Evolutionary conservation across 2,113 vertebrate species (phyloP).

Genomic region (Corythoichthys intestinalis): DNA sequence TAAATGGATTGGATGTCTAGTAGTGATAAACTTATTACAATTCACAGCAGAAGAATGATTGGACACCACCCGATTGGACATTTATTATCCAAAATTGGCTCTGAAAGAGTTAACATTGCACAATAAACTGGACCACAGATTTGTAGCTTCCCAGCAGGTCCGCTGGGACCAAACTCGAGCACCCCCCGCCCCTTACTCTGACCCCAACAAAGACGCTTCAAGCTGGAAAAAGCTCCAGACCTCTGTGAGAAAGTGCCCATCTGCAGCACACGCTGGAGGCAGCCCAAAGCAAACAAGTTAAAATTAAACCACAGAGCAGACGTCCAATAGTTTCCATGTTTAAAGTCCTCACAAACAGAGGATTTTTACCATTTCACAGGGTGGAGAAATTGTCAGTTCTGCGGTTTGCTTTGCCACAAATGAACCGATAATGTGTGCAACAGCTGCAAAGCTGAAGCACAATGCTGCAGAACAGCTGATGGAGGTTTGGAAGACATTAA

Average conservation of each 20-base stretch:
- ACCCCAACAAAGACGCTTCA: slow-evolving; percentile 17
- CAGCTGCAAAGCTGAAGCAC: slow-evolving; percentile 21
- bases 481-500: slow-evolving; percentile 2
- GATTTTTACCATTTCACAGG: slow-evolving; percentile 61
- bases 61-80: too few species aligned
- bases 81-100: too few species aligned
- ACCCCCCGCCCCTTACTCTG: slow-evolving; percentile 23
- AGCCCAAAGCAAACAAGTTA: slow-evolving; percentile 75
- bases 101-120: background rate
- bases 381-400: slow-evolving; percentile 54
- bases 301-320: slow-evolving; percentile 72
- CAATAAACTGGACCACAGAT: slow-evolving; percentile 10
- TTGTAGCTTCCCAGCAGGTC: slow-evolving; percentile 25
- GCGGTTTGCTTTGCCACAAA: slow-evolving; percentile 44
- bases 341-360: slow-evolving; percentile 62
- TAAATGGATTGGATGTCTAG: too few species aligned
- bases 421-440: slow-evolving; percentile 32
- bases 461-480: slow-evolving; percentile 13
- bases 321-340: slow-evolving; percentile 50
- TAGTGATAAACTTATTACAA: too few species aligned
- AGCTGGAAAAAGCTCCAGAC: slow-evolving; percentile 38
- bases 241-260: slow-evolving; percentile 73
- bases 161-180: slow-evolving; percentile 21
- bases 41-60: too few species aligned
- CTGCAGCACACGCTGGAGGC: slow-evolving; percentile 60